Evolutionary conservation across 1,140 invertebrate species (phyloP).

Genomic region (Drosophila erecta): DNA sequence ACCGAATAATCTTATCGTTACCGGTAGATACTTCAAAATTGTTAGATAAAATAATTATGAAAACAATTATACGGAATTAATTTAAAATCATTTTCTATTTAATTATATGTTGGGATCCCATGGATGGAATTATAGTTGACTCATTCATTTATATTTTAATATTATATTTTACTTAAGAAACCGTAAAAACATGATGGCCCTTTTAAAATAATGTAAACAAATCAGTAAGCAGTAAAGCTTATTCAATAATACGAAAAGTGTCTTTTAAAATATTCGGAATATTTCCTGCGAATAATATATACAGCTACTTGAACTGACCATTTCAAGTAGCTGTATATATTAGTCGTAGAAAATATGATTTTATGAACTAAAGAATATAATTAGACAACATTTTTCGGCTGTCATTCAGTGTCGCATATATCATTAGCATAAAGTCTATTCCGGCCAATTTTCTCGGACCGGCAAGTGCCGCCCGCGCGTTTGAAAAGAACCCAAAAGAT

Average conservation of each 20-base stretch:
- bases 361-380: slow-evolving; percentile 2
- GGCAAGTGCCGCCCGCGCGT: slow-evolving; percentile 55
- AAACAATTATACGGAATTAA: not conserved
- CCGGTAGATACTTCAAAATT: not conserved
- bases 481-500: slow-evolving; percentile 25
- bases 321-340: too few relatives aligned
- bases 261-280: too few relatives aligned
- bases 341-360: too few relatives aligned
- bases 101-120: too few relatives aligned
- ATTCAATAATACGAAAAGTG: too few relatives aligned
- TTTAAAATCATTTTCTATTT: too few relatives aligned
- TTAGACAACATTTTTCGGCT: slow-evolving; percentile 16
- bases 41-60: not conserved
- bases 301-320: not conserved
- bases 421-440: slow-evolving; percentile 42
- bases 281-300: not conserved
- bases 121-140: too few relatives aligned
- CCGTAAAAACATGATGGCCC: too few relatives aligned
- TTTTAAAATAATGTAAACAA: too few relatives aligned
- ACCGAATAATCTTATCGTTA: slow-evolving; percentile 8
- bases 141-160: too few relatives aligned
- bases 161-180: too few relatives aligned
- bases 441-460: slow-evolving; percentile 16
- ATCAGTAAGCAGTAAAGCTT: too few relatives aligned
- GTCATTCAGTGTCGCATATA: slow-evolving; percentile 44